phyloP scores from a whole-genome alignment of 2,113 vertebrate species.

The Xenopus borealis region DNA sequence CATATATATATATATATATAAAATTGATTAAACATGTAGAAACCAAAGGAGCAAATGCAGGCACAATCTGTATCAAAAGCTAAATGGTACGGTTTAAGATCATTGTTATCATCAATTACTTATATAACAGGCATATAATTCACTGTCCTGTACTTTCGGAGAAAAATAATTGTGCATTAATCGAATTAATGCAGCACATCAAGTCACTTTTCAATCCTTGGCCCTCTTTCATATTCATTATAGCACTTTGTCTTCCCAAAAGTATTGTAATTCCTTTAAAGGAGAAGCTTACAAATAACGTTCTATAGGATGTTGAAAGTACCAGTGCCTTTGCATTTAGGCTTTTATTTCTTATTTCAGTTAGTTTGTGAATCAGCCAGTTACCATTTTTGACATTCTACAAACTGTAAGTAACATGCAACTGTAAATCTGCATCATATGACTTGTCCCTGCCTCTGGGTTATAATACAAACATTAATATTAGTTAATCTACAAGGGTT shows the following conservation, averaged over 20 bases:
- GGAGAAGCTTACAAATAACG: no score
- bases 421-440: no score
- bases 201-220: not conserved
- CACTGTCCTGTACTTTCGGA: not conserved
- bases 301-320: no score
- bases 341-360: no score
- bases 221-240: not conserved
- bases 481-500: no score
- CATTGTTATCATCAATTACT: not conserved
- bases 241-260: not conserved
- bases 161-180: slow-evolving; percentile 2
- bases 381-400: no score
- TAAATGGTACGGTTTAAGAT: not conserved
- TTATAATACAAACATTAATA: no score
- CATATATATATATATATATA: not conserved
- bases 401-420: no score
- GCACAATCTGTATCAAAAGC: not conserved
- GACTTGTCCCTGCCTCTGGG: no score
- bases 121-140: not conserved
- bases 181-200: slow-evolving; percentile 1
- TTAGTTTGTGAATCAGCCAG: no score
- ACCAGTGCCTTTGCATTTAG: no score
- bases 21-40: not conserved
- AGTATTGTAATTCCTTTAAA: not conserved
- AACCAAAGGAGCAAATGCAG: not conserved